Evolutionary conservation across 2,113 vertebrate genomes (phyloP).

Genomic region (Nothobranchius kuhntae): DNA sequence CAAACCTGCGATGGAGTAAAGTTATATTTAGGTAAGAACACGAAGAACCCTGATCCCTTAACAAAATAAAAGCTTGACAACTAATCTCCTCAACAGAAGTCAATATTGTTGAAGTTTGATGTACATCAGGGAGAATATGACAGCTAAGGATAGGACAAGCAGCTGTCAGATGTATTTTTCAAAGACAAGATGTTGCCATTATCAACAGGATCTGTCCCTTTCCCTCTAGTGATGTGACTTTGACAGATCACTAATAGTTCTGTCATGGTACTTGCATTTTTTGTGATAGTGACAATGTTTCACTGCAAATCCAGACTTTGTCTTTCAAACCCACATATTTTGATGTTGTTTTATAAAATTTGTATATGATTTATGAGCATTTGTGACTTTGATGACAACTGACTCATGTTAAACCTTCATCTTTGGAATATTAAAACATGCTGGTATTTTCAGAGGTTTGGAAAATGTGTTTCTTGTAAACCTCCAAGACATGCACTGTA

Average conservation of each 20-base stretch:
- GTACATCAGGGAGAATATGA: slow-evolving; percentile 49
- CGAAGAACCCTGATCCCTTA: slow-evolving; percentile 78
- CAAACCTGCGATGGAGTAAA: slow-evolving; percentile 62
- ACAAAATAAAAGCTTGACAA: slow-evolving; percentile 81
- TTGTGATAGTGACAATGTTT: slow-evolving; percentile 40
- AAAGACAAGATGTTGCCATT: slow-evolving; percentile 43
- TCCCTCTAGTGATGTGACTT: slow-evolving; percentile 31
- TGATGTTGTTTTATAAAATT: slow-evolving; percentile 9
- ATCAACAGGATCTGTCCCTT: slow-evolving; percentile 53
- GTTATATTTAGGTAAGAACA: slow-evolving; percentile 82
- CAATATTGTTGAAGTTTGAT: slow-evolving; percentile 77
- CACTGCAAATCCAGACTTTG: slow-evolving; percentile 37
- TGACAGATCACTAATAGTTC: slow-evolving; percentile 45
- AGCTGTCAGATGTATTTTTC: slow-evolving; percentile 63
- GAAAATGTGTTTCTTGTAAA: slow-evolving; percentile 35
- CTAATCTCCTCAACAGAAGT: slow-evolving; percentile 79
- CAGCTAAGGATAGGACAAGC: slow-evolving; percentile 58
- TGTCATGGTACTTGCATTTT: slow-evolving; percentile 25
- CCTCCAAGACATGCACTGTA: slow-evolving; percentile 45
- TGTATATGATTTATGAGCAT: not conserved
- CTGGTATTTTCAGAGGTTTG: slow-evolving; percentile 48
- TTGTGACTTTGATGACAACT: slow-evolving; percentile 48
- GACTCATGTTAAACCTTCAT: slow-evolving; percentile 31
- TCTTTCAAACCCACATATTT: slow-evolving; percentile 6
- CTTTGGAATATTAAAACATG: slow-evolving; percentile 51